These are phyloP conservation scores for Dryobota labecula DNA, from an alignment of 2,888 invertebrate species.

Conservation along the genomic window DNA sequence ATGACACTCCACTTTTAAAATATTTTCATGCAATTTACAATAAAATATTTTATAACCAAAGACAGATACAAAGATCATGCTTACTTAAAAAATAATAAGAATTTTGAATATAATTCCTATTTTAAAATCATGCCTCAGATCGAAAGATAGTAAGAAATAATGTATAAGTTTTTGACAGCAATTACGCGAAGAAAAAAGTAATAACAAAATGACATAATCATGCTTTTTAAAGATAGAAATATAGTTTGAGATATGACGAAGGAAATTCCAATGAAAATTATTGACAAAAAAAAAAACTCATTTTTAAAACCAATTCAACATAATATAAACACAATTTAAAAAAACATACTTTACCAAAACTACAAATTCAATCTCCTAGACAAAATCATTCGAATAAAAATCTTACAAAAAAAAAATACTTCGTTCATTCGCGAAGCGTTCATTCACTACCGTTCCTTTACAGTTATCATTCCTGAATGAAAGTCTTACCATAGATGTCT, in stretches of 20 bases:
- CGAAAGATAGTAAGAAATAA: neutral
- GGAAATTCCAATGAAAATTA: conserved; percentile 16
- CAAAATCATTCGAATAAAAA: conserved; percentile 18
- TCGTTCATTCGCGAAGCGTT: conserved; percentile 49
- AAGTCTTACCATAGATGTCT: conserved; percentile 84
- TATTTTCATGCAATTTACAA: conserved; percentile 27
- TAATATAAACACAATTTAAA: neutral
- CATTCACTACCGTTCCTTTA: conserved; percentile 47
- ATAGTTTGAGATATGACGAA: neutral
- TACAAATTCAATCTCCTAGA: conserved; percentile 26
- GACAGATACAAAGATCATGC: conserved; percentile 20
- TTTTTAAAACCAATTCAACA: neutral
- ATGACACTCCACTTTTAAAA: too few relatives aligned
- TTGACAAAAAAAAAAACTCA: neutral
- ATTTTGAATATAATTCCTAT: neutral
- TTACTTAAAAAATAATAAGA: neutral
- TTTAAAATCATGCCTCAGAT: conserved; percentile 27
- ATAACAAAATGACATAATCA: neutral
- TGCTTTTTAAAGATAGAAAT: conserved; percentile 11
- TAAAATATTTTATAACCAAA: neutral
- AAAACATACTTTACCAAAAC: conserved; percentile 26
- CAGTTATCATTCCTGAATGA: conserved; percentile 52
- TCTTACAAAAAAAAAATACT: conserved; percentile 11
- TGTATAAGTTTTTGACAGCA: conserved; percentile 1
- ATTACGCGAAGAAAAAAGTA: neutral